These are phyloP conservation scores for Drepana falcataria DNA, from an alignment of 2,888 invertebrate genomes.

Conservation along the genomic window DNA sequence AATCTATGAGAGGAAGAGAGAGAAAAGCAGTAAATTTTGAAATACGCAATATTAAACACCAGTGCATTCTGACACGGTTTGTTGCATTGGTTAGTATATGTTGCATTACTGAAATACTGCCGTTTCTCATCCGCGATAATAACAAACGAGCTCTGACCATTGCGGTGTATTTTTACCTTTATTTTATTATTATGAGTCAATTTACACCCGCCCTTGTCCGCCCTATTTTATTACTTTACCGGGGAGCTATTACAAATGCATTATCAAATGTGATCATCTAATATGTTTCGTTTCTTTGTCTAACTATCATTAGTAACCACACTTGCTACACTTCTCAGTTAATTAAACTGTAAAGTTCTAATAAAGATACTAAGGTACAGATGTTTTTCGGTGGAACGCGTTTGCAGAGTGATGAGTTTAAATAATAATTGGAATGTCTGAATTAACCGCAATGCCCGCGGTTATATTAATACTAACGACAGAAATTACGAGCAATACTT, in stretches of 20 bases:
- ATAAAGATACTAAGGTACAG: constrained; percentile 1
- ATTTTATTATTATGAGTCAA: constrained; percentile 45
- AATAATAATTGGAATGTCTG: constrained; percentile 28
- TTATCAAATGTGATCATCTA: constrained; percentile 1
- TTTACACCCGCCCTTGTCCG: constrained; percentile 32
- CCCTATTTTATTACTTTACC: constrained; percentile 32
- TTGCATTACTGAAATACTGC: not conserved
- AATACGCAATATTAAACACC: too few relatives aligned
- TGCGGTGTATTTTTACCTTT: constrained; percentile 37
- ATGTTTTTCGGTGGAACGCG: too few relatives aligned
- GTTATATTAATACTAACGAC: constrained; percentile 56
- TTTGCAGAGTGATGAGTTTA: too few relatives aligned
- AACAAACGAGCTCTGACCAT: constrained; percentile 19
- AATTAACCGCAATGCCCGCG: constrained; percentile 37
- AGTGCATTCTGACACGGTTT: not conserved
- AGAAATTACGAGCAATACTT: constrained; percentile 63
- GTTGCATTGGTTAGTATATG: not conserved
- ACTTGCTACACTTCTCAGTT: too few relatives aligned
- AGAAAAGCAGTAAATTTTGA: too few relatives aligned
- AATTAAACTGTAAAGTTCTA: not conserved
- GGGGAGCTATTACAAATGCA: constrained; percentile 5
- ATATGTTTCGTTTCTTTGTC: too few relatives aligned
- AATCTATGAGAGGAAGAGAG: too few relatives aligned
- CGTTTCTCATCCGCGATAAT: not conserved
- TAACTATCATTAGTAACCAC: too few relatives aligned